Evolutionary conservation across 1,140 invertebrate genomes (phyloP).

Genomic region (Chlorops oryzae): DNA sequence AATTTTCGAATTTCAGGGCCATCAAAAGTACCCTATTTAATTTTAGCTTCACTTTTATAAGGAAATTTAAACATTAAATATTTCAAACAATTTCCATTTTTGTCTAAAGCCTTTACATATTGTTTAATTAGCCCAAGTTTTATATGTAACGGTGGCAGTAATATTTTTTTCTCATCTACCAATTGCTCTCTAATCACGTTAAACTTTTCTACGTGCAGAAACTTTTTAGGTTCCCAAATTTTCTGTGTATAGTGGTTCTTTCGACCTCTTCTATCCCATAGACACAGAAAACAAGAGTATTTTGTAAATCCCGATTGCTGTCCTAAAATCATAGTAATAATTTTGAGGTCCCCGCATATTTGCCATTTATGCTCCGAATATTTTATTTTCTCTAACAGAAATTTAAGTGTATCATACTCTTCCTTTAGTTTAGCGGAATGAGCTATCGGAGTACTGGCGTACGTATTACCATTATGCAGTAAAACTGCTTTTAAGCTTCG

Average conservation of each 20-base stretch:
- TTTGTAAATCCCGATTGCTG: constrained; percentile 1
- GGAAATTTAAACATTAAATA: no score
- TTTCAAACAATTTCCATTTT: no score
- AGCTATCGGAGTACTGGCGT: neutral
- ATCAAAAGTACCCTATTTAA: no score
- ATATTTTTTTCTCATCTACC: neutral
- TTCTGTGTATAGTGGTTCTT: neutral
- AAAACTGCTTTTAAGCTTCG: neutral
- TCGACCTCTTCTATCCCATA: neutral
- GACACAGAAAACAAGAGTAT: constrained; percentile 1
- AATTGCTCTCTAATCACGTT: neutral
- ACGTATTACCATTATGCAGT: neutral
- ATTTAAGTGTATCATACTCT: neutral
- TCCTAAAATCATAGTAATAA: neutral
- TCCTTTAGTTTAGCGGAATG: neutral
- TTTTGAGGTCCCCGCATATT: neutral
- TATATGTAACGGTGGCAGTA: neutral
- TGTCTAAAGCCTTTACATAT: no score
- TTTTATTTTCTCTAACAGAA: neutral
- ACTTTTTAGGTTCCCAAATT: neutral
- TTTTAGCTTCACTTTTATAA: no score
- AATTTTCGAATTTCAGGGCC: no score
- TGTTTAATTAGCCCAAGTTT: no score
- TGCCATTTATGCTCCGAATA: neutral
- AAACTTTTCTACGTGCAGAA: neutral